Base-by-base conservation (phyloP, 2,797 vertebrate genomes). In the Sebastes steindachneri region DNA sequence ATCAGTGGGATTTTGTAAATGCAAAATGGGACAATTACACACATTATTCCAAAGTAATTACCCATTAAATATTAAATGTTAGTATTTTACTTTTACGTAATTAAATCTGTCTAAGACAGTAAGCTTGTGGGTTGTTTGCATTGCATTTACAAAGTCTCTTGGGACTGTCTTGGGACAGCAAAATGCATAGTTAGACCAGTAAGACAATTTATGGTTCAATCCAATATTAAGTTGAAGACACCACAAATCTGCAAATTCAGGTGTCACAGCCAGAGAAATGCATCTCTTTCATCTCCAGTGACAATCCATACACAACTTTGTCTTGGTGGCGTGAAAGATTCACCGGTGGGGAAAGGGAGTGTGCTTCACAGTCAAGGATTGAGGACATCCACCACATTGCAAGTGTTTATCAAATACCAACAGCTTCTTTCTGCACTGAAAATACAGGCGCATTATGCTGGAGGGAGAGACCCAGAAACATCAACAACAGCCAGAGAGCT, bases 361-460 rank as follows among this genome's bases (percentile, higher is more conserved):
- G 73, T 48, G 57, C 55, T 64, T 82, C 75, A 80, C 55, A 68
- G 83, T 72, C 58, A 21, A 23, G 73, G 68, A 81, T 76, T 84
- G 79, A 84, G 82, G 82, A 84, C 88, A 79, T 84, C 86, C 85
- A 75, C 65, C 86, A 90, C 80, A 87, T 68, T 85, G 71, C 65
- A 77, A 86, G 73, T 85, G 88, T 90, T 90, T 90, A 88, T 92
- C 83, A 86, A 90, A 91, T 74, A 86, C 80, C 69, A 82, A 64
- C 84, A 88, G 83, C 82, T 75, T 86, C 87, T 85, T 82, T 83
- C 87, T 73, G 77, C 77, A 26, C 73, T 72, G 79, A 86, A 80
- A 87, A 83, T 81, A 74, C 81, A 76, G 82, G 59, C 76, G 41
- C 74, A 77, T 89, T 75, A 71, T 77, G 78, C 86, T 77, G 83